A percentile compares a stretch with the other conserved stretches of the same genome.
Conservation (phyloP, 2,797 vertebrate genomes). For the Acridotheres tristis region DNA sequence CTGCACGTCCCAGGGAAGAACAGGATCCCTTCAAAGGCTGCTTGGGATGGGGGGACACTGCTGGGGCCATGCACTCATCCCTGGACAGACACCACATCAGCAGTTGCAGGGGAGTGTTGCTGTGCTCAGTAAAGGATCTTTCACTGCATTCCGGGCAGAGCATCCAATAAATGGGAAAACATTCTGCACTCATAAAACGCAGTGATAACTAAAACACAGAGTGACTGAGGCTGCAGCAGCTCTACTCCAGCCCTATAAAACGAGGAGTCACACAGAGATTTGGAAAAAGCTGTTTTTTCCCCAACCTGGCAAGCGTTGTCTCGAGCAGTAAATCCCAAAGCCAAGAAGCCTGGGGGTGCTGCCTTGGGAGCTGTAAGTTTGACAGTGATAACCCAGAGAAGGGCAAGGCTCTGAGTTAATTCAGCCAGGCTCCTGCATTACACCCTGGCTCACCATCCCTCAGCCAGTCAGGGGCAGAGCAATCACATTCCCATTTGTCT, state of each 20-base stretch:
- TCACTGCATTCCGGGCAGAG: not conserved
- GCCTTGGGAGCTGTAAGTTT: not conserved
- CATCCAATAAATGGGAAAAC: constrained; percentile 29
- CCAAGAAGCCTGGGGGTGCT: not conserved
- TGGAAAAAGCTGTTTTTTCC: not conserved
- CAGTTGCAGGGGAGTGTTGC: not conserved
- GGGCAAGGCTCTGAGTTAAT: not conserved
- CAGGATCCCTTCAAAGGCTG: not conserved
- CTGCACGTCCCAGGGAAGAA: not conserved
- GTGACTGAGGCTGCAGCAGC: not conserved
- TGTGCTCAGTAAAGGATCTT: not conserved
- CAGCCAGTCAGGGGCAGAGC: not conserved
- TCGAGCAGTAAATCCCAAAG: constrained; percentile 21
- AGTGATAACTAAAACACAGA: constrained; percentile 29
- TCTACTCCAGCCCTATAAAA: constrained; percentile 37
- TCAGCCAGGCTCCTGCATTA: not conserved
- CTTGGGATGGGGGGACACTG: not conserved
- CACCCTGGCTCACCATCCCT: not conserved
- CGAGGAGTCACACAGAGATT: constrained; percentile 27
- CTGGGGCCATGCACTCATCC: not conserved
- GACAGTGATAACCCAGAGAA: not conserved
- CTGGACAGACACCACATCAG: not conserved
- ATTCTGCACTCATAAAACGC: constrained; percentile 6
- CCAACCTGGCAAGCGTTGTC: not conserved
- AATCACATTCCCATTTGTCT: not conserved